Percentiles rank a stretch among this genome's conserved stretches.
phyloP scores from a whole-genome alignment of 2,797 vertebrate species.

The Chaetophractus vellerosus region DNA sequence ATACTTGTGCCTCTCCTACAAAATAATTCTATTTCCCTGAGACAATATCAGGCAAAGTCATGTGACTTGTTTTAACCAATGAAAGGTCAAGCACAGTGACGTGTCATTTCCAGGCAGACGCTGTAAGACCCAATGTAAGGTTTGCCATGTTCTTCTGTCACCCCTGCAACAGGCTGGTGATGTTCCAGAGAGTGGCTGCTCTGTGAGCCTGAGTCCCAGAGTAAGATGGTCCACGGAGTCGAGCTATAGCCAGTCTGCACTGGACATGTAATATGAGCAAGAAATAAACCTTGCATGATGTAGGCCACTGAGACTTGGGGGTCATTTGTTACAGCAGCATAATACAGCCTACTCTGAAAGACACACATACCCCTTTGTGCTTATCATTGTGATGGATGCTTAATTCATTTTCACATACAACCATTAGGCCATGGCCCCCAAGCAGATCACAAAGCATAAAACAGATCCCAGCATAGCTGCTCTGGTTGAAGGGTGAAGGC shows the following conservation, averaged over 20 bases:
- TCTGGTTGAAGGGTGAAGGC: not conserved
- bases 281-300: not conserved
- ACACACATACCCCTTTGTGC: not conserved
- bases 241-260: not conserved
- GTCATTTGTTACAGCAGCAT: not conserved
- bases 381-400: not conserved
- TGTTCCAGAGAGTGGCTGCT: not conserved
- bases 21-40: not conserved
- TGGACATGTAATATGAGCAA: not conserved
- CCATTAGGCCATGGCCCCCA: not conserved
- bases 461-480: not conserved
- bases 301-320: not conserved
- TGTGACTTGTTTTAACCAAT: not conserved
- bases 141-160: not conserved
- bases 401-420: not conserved
- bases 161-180: fast-evolving
- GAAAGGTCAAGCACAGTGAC: not conserved
- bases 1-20: not conserved
- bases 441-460: not conserved
- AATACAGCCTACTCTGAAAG: not conserved
- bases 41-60: not conserved
- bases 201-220: not conserved
- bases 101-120: not conserved
- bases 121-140: not conserved
- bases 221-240: not conserved